Conservation (phyloP, 2,113 vertebrate genomes). For the Halichoerus grypus region DNA sequence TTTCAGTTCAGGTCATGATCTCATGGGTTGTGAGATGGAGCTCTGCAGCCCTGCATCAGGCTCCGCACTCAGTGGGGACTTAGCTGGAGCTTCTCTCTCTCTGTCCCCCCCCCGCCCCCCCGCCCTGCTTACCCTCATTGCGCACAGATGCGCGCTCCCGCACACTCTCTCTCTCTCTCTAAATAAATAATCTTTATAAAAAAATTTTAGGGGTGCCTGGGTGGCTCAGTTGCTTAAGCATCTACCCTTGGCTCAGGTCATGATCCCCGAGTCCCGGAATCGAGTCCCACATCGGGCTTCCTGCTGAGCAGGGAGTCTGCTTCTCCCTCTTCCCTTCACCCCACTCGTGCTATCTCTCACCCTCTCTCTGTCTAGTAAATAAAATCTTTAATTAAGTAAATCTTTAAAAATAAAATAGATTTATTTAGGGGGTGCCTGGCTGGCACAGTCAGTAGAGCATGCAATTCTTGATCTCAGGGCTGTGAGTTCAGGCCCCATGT, state of each 20-base stretch:
- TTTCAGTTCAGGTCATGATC: neutral
- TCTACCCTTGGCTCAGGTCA: neutral
- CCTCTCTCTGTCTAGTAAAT: no score
- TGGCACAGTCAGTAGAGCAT: neutral
- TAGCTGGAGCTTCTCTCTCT: neutral
- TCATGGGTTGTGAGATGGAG: neutral
- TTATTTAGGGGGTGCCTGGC: neutral
- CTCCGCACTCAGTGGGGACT: neutral
- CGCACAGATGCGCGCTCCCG: rapidly evolving
- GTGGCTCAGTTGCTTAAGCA: neutral
- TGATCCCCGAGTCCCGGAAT: neutral
- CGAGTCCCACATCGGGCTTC: neutral
- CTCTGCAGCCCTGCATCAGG: neutral
- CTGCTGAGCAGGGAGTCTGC: neutral
- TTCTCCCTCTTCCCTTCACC: no score
- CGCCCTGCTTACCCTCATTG: neutral
- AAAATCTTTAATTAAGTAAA: no score
- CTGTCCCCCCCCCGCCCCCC: neutral
- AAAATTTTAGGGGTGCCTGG: neutral
- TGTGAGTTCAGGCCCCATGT: neutral
- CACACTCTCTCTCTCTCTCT: neutral
- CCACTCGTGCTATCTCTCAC: no score
- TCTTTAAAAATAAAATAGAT: no score
- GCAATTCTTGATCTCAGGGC: neutral
- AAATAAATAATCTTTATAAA: neutral